Evolutionary conservation across 2,888 invertebrate species (phyloP), one percentile per base, ranked within the genome.

Genomic region (Merodon equestris): DNA sequence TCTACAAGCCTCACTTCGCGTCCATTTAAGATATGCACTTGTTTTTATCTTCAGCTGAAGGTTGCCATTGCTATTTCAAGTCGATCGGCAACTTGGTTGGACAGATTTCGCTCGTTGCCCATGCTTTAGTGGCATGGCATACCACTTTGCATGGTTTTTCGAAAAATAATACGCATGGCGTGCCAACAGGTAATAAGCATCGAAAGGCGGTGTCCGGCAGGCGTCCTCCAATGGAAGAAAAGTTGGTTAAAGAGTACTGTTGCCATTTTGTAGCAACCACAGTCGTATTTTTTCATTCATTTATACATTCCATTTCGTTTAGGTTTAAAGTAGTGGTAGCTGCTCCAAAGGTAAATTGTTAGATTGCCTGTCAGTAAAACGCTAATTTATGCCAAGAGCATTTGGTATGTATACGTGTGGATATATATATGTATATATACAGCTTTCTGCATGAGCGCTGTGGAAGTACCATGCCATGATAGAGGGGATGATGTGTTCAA

Each of bases 171-270:
- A 79, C 79, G 74, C 79, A 79, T 79, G 79, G 79, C 79, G 79
- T 79, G 79, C 79, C 79, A 79, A 63, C 79, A 79, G 68, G 79
- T 79, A 79, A 79, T 79, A 79, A 79, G 74, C 79, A 79, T 68
- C 79, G 79, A 74, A 74, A 79, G 79, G 79, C 79, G 79, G 79
- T 79, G 79, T 74, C 79, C 63, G 70, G 50, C 79, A 70, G 70
- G 74, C 74, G 79, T 79, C 74, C 79, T 79, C 79, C 79, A 79
- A 79, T 79, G 79, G 79, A 70, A 79, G 56, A 79, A 74, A 79
- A 79, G 79, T 74, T 76, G 76, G 68, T 61, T 60, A 64, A 60
- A 48, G 68, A 70, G 74, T 70, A 60, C 74, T 79, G 79, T 74
- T 79, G 79, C 79, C 79, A 79, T 79, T 79, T 79, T 79, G 79